Evolutionary conservation across 2,888 invertebrate species (phyloP).

Genomic region (Dicranocentrus wangi): DNA sequence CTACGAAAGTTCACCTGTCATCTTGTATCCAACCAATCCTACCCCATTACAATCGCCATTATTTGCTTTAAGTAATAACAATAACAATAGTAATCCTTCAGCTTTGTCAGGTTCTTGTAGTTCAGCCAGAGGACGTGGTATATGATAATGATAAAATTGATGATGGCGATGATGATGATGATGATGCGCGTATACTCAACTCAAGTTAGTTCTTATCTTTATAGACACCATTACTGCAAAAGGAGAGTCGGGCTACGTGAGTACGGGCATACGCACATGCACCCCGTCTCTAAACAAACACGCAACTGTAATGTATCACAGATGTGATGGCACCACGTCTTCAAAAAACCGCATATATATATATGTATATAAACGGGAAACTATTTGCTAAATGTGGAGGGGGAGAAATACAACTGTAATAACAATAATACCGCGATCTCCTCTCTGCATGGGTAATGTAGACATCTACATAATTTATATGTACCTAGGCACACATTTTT

Average conservation of each 20-base stretch:
- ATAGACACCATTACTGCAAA: constrained; percentile 30
- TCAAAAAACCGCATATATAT: constrained; percentile 28
- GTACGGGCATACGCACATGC: not conserved
- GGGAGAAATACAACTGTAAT: not conserved
- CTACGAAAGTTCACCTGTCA: constrained; percentile 21
- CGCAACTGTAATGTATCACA: constrained; percentile 58
- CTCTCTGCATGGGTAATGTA: not conserved
- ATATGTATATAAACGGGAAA: no score
- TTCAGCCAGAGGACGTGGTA: constrained; percentile 14
- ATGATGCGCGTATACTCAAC: not conserved
- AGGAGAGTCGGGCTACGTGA: not conserved
- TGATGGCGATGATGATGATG: constrained; percentile 1
- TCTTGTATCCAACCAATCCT: not conserved
- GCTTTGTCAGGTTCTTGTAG: constrained; percentile 23
- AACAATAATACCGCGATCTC: not conserved
- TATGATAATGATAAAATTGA: constrained; percentile 13
- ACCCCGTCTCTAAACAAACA: constrained; percentile 46
- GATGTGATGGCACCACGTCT: constrained; percentile 60
- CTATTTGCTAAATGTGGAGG: no score
- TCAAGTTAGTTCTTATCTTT: constrained; percentile 23
- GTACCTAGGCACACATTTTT: not conserved
- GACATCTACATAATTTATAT: not conserved
- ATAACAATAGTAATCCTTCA: constrained; percentile 55
- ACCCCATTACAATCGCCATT: constrained; percentile 51
- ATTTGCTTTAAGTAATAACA: constrained; percentile 56